Evolutionary conservation across 2,888 invertebrate species (phyloP), one percentile per base, ranked within the genome.

Genomic region (Halictus ligatus): DNA sequence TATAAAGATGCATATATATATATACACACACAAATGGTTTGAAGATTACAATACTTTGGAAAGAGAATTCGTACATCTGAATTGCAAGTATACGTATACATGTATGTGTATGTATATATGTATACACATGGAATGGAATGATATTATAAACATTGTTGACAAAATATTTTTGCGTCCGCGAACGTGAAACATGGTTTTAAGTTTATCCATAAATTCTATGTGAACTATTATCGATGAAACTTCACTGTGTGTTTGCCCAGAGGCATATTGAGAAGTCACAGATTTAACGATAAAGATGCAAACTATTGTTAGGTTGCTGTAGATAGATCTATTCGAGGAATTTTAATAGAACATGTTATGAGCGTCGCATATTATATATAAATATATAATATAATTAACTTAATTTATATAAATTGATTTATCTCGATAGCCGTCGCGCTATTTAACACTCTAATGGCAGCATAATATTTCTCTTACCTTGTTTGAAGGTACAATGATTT

Each of bases 111-210:
- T 78, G 81, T 67, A 89, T 77, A 85, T 79, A 88, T 84, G 89
- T 82, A 88, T 78, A 87, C 76, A 89, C 82, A 89, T 85, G 89
- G 92, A 90, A 92, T 91, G 90, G 90, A 93, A 94, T 94, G 93
- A 94, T 94, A 94, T 94, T 94, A 94, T 93, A 93, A 92, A 94
- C 91, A 94, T 93, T 94, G 94, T 94, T 94, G 92, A 94, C 86
- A 91, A 91, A 92, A 92, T 90, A 92, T 92, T 94, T 93, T 94
- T 93, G 91, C 93, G 92, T 94, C 93, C 94, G 94, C 88, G 87
- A 91, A 89, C 82, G 89, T 89, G 83, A 87, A 86, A 87, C 87
- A 87, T 87, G 75, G 81, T 90, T 92, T 93, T 91, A 92, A 90
- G 92, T 93, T 94, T 92, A 91, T 89, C 83, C 88, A 89, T 91